Evolutionary conservation across 2,797 vertebrate genomes (phyloP).

Genomic region (Bufotes viridis): DNA sequence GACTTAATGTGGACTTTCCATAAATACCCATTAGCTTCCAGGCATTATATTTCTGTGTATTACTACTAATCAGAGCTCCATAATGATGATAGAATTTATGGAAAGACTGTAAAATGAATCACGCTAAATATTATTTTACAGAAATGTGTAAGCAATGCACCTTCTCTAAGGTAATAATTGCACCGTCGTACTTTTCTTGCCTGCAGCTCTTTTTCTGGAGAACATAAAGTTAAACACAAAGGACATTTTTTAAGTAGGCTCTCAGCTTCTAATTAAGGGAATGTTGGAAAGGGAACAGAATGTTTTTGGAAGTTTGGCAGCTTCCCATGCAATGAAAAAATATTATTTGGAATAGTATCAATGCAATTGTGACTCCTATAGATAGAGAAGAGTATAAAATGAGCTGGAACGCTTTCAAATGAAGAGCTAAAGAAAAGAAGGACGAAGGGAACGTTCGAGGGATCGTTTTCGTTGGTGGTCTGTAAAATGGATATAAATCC

Average conservation of each 20-base stretch:
- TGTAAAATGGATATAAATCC: conserved; percentile 36
- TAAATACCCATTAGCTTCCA: conserved; percentile 15
- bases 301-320: conserved; percentile 53
- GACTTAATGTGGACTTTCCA: not conserved
- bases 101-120: conserved; percentile 5
- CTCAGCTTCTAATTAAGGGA: conserved; percentile 53
- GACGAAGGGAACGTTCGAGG: not conserved
- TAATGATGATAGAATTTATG: conserved; percentile 8
- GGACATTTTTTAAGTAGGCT: conserved; percentile 40
- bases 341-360: conserved; percentile 57
- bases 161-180: conserved; percentile 33
- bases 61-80: not conserved
- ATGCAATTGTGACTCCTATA: conserved; percentile 49
- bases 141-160: conserved; percentile 18
- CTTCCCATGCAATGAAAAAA: conserved; percentile 43
- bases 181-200: conserved; percentile 11
- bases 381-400: conserved; percentile 33
- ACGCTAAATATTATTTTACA: conserved; percentile 11
- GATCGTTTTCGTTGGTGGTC: conserved; percentile 22
- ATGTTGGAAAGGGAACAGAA: conserved; percentile 48
- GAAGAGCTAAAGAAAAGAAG: conserved; percentile 29
- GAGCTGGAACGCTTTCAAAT: conserved; percentile 45
- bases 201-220: conserved; percentile 33
- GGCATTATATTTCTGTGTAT: not conserved
- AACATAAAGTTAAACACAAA: conserved; percentile 37